Percentiles rank a stretch among this genome's conserved stretches.
These are phyloP conservation scores for Drosophila picticornis DNA, from an alignment of 2,888 invertebrate species.

Conservation along the genomic window DNA sequence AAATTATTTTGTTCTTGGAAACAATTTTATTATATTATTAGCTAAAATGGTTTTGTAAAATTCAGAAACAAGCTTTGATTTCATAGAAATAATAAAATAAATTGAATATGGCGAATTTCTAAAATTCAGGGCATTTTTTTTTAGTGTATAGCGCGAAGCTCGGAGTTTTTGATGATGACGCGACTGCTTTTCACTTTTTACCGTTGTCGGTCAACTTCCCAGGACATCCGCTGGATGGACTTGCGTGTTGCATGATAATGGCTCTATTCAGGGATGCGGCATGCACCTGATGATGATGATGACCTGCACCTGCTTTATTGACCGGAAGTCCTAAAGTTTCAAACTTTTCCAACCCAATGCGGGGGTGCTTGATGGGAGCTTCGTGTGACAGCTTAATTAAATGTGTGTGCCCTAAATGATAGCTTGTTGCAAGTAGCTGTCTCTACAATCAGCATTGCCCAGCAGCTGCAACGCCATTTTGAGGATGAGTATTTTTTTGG, in stretches of 20 bases:
- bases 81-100: neutral
- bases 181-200: slow-evolving; percentile 75
- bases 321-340: slow-evolving; percentile 83
- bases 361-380: slow-evolving; percentile 32
- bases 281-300: slow-evolving; percentile 78
- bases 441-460: slow-evolving; percentile 21
- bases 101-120: too few relatives aligned
- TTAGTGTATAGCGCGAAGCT: neutral
- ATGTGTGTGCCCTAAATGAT: slow-evolving; percentile 43
- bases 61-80: neutral
- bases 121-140: neutral
- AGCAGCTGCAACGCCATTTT: slow-evolving; percentile 60
- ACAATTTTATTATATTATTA: neutral
- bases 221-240: slow-evolving; percentile 38
- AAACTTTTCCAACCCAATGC: slow-evolving; percentile 61
- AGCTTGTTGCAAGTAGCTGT: slow-evolving; percentile 32
- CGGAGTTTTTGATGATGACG: slow-evolving; percentile 54
- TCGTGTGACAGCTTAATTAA: slow-evolving; percentile 73
- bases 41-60: neutral
- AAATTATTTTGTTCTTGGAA: neutral
- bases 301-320: slow-evolving; percentile 74
- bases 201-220: slow-evolving; percentile 66
- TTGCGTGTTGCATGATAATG: slow-evolving; percentile 73
- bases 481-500: slow-evolving; percentile 13
- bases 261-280: slow-evolving; percentile 72